phyloP scores from a whole-genome alignment of 92 coral and sea anemone species.

The Phenganax marumi region DNA sequence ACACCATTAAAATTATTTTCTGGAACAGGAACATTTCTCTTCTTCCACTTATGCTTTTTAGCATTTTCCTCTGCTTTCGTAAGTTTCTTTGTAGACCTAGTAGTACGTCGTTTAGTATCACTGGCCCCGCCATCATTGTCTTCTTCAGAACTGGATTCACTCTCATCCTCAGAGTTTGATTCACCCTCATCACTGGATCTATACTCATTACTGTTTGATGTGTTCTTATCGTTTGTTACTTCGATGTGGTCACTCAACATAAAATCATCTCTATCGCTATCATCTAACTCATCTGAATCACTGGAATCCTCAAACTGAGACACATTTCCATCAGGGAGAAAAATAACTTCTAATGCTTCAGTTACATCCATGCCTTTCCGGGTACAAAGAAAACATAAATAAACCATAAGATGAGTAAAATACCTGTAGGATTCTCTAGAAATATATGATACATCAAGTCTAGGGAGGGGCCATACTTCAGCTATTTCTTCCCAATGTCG shows the following conservation, averaged over 20 bases:
- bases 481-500: constrained; percentile 5
- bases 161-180: background rate
- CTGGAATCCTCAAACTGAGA: background rate
- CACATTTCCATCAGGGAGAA: background rate
- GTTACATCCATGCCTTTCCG: background rate
- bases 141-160: background rate
- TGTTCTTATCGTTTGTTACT: no score
- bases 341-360: constrained; percentile 7
- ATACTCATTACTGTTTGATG: no score
- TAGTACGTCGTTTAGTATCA: background rate
- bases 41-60: background rate
- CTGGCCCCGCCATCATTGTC: background rate
- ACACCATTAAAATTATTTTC: background rate
- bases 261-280: background rate
- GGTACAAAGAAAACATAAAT: background rate
- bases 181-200: background rate
- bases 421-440: no score
- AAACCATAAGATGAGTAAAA: background rate
- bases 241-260: background rate
- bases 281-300: background rate
- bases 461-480: background rate
- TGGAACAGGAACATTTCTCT: background rate
- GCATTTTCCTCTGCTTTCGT: background rate
- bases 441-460: background rate
- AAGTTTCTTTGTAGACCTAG: background rate